Percentiles rank a stretch among this genome's conserved stretches.
Evolutionary conservation across 2,113 vertebrate species (phyloP).

Genomic region (Carassius auratus): DNA sequence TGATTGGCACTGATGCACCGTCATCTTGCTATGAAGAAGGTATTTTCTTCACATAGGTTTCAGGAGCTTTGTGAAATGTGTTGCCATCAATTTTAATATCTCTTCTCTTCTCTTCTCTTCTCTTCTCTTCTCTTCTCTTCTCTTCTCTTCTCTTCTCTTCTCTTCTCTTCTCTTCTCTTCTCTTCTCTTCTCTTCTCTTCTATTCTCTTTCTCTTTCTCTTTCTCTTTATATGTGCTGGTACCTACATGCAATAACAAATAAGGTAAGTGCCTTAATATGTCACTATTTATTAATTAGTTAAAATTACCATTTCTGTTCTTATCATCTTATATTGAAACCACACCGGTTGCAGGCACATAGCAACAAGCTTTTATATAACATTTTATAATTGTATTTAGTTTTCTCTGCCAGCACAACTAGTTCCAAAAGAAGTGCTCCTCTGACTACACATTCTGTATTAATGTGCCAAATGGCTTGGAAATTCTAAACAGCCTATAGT

Average conservation of each 20-base stretch:
- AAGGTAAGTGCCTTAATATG: conserved; percentile 60
- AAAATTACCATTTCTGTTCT: neutral
- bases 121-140: neutral
- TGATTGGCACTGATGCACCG: neutral
- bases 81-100: neutral
- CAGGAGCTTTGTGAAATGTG: neutral
- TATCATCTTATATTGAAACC: neutral
- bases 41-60: neutral
- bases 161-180: neutral
- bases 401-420: neutral
- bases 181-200: too few relatives aligned
- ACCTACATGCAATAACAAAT: conserved; percentile 29
- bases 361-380: neutral
- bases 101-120: neutral
- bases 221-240: conserved; percentile 43
- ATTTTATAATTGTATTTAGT: neutral
- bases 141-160: too few relatives aligned
- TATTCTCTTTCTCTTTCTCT: neutral
- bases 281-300: neutral
- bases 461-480: neutral
- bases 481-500: neutral
- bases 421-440: neutral
- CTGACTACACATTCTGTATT: neutral
- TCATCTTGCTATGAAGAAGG: neutral
- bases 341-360: neutral